Base-by-base conservation (phyloP, 2,113 vertebrate genomes). In the Vulpes vulpes region DNA sequence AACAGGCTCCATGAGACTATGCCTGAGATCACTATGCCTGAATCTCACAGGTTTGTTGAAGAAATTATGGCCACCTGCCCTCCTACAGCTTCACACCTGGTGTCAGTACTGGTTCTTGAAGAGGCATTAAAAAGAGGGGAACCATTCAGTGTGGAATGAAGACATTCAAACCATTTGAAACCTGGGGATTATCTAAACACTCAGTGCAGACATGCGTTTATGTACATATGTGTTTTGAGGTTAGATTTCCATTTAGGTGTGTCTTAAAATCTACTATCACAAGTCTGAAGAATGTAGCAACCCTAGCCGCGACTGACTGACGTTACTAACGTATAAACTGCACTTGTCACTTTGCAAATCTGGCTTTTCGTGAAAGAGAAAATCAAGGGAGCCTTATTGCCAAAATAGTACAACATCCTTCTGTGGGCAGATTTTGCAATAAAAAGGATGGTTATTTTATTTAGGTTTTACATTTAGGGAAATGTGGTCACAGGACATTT, bases 281-380 rank as follows among this genome's bases (percentile, higher is more conserved):
- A 69, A 83, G 0, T 0, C 69, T 95, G 91, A 92, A 96, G 96
- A 96, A 59, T 62, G 84, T 23, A 97, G 91, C 86, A 95, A 97
- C 79, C 92, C 88, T 38, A 93, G 94, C 95, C 88, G 65, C 85
- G 95, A 96, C 78, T 92, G 22, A 51, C 90, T 98, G 98, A 97
- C 98, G 96, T 97, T 97, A 96, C 96, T 98, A 22, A 97, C 95
- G 86, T 55, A 97, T 94, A 97, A 98, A 98, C 98, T 97, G 95
- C 82, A 96, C 85, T 96, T 98, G 97, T 90, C 97, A 90, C 96
- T 97, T 97, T 88, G 80, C 88, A 94, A 93, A 94, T 73, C 79
- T 35, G 85, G 90, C 96, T 97, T 97, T 94, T 95, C 96, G 89
- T 71, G 76, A 96, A 98, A 96, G 82, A 83, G 55, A 96, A 94